Percentiles rank a stretch among this genome's conserved stretches.
Evolutionary conservation across 2,797 vertebrate species (phyloP).

Genomic region (Capromys pilorides): DNA sequence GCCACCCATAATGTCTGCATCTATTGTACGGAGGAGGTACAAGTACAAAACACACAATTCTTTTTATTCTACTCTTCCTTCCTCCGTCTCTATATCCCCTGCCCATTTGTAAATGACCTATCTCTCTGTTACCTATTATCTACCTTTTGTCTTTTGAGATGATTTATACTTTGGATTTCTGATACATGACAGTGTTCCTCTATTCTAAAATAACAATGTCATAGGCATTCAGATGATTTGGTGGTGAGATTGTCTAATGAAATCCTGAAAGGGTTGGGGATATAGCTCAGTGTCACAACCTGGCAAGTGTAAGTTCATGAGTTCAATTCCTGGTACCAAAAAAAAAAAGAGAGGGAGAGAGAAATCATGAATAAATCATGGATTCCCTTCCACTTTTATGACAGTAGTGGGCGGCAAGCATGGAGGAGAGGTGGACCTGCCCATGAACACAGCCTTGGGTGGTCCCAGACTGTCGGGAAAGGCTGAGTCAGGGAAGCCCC

Average conservation of each 20-base stretch:
- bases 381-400: slow-evolving; percentile 16
- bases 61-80: neutral
- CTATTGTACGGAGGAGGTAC: neutral
- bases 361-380: neutral
- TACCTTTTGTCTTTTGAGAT: neutral
- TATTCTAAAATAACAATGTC: neutral
- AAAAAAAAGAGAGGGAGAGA: no score
- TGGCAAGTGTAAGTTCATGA: no score
- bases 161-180: neutral
- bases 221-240: neutral
- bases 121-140: neutral
- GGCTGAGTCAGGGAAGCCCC: slow-evolving; percentile 26
- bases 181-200: neutral
- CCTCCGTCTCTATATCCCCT: neutral
- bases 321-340: no score
- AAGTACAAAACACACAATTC: neutral
- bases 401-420: fast-evolving
- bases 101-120: neutral
- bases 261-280: no score
- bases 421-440: neutral
- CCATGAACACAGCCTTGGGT: neutral
- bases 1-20: neutral
- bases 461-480: neutral
- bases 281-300: no score
- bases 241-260: neutral